A percentile compares a stretch with the other conserved stretches of the same genome.
Conservation (phyloP, 2,797 vertebrate genomes). For the Buceros bicornis region DNA sequence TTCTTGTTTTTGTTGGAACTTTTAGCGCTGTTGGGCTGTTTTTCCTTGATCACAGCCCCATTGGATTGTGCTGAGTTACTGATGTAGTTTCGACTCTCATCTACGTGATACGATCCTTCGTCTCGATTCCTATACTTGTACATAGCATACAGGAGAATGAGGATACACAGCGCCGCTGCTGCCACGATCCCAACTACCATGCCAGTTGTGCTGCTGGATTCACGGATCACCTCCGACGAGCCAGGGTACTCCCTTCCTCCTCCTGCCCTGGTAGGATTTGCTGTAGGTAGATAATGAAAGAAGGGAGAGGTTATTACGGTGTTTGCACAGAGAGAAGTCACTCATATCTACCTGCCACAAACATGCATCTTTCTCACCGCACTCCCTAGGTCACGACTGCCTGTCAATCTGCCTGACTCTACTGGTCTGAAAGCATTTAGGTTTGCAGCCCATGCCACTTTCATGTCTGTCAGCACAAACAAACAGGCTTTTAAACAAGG, state of each 20-base stretch:
- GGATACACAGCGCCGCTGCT: slow-evolving; percentile 95
- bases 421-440: not conserved
- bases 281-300: slow-evolving; percentile 80
- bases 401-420: not conserved
- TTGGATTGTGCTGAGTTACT: slow-evolving; percentile 99
- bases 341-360: not conserved
- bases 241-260: slow-evolving; percentile 88
- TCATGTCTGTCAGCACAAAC: not conserved
- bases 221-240: slow-evolving; percentile 91
- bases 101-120: slow-evolving; percentile 97
- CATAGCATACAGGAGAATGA: slow-evolving; percentile 99
- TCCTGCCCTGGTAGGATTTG: slow-evolving; percentile 91
- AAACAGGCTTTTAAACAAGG: not conserved
- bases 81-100: slow-evolving; percentile 99
- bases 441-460: not conserved
- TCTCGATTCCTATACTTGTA: slow-evolving; percentile 99
- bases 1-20: slow-evolving; percentile 96
- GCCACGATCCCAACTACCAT: slow-evolving; percentile 99
- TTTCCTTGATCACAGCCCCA: slow-evolving; percentile 96
- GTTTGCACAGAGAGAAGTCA: not conserved
- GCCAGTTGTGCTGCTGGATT: slow-evolving; percentile 96
- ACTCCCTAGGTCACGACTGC: not conserved
- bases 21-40: slow-evolving; percentile 92
- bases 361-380: not conserved
- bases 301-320: slow-evolving; percentile 58